phyloP scores from a whole-genome alignment of 1,140 invertebrate species.

The Ooceraea biroi region DNA sequence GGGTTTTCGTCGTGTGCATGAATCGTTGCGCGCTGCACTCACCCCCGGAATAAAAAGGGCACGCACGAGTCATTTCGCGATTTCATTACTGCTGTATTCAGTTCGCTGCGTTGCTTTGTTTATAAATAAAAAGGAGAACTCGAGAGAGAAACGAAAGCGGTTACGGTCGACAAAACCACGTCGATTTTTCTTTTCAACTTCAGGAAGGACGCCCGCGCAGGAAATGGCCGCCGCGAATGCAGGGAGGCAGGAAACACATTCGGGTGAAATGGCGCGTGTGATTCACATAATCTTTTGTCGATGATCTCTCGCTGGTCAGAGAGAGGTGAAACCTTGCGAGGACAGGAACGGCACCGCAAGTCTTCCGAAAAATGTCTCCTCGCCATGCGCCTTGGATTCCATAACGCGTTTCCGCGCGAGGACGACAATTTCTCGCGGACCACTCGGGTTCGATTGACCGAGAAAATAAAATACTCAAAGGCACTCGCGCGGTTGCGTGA shows the following conservation, averaged over 20 bases:
- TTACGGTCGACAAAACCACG: not conserved
- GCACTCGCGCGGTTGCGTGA: not conserved
- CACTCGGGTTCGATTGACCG: conserved; percentile 20
- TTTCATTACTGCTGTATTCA: conserved; percentile 24
- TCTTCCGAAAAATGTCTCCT: not conserved
- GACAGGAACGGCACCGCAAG: not conserved
- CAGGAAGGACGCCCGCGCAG: not conserved
- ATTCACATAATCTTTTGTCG: not conserved
- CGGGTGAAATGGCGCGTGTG: conserved; percentile 1
- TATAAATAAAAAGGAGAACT: not conserved
- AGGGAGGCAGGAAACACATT: not conserved
- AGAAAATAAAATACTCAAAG: not conserved
- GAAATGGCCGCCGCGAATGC: not conserved
- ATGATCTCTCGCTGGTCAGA: not conserved
- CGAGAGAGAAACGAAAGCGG: not conserved
- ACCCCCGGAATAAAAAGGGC: no score
- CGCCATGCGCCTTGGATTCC: not conserved
- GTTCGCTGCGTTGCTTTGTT: conserved; percentile 1
- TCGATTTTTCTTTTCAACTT: conserved; percentile 36
- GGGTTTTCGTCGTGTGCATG: not conserved
- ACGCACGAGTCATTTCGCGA: no score
- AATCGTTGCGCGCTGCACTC: no score
- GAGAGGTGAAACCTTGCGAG: not conserved
- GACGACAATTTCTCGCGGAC: conserved; percentile 26
- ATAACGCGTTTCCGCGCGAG: conserved; percentile 15